Percentiles rank a stretch among this genome's conserved stretches.
Evolutionary conservation across 1,140 invertebrate genomes (phyloP).

Genomic region (Bombus soroeensis): DNA sequence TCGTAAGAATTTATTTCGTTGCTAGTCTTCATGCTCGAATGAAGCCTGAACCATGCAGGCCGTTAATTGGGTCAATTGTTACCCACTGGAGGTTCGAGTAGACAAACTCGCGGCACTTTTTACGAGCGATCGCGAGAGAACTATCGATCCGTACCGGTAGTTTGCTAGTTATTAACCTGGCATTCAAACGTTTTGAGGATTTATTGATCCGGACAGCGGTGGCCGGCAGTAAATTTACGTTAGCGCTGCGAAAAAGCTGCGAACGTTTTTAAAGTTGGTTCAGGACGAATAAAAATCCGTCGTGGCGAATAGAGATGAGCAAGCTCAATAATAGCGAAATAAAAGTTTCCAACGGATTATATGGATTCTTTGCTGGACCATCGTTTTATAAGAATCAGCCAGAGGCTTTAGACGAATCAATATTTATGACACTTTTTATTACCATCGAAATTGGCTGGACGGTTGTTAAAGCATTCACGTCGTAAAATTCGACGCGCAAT

Average conservation of each 20-base stretch:
- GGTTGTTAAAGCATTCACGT: neutral
- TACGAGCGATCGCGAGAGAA: constrained; percentile 14
- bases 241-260: neutral
- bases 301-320: neutral
- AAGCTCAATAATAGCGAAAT: constrained; percentile 4
- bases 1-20: constrained; percentile 56
- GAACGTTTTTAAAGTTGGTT: neutral
- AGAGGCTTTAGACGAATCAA: too few species aligned
- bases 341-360: constrained; percentile 1
- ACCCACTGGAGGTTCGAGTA: constrained; percentile 17
- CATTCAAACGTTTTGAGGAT: neutral
- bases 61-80: constrained; percentile 57
- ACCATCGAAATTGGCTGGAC: neutral
- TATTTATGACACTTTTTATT: constrained; percentile 26
- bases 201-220: neutral
- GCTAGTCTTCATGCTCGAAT: constrained; percentile 44
- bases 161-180: constrained; percentile 11
- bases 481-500: neutral
- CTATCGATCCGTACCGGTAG: neutral
- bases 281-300: constrained; percentile 4
- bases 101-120: constrained; percentile 35
- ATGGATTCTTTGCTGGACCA: neutral
- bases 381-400: neutral
- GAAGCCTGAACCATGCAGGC: constrained; percentile 43
- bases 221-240: neutral